These are phyloP conservation scores for Channa maculata DNA, from an alignment of 2,113 vertebrate genomes.

Conservation along the genomic window DNA sequence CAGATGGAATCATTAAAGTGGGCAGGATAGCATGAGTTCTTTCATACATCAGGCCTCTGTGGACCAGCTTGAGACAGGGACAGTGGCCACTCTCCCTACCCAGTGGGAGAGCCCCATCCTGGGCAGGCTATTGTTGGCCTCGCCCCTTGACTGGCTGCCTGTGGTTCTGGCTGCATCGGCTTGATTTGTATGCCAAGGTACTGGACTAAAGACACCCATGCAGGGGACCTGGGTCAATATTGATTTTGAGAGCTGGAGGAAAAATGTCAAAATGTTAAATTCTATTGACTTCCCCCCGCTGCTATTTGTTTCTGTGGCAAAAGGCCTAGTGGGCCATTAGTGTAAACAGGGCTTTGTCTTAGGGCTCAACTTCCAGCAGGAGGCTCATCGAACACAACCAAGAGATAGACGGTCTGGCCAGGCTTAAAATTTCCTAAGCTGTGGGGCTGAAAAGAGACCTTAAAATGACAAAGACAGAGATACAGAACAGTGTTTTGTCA, in stretches of 20 bases:
- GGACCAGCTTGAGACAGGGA: conserved; percentile 80
- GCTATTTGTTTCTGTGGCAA: conserved; percentile 85
- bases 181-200: conserved; percentile 84
- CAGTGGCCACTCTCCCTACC: conserved; percentile 73
- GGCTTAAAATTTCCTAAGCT: conserved; percentile 73
- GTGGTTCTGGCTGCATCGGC: conserved; percentile 77
- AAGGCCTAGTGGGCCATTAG: conserved; percentile 84
- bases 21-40: conserved; percentile 75
- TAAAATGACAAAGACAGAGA: conserved; percentile 70
- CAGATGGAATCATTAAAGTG: conserved; percentile 76
- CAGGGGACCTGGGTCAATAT: conserved; percentile 86
- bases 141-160: conserved; percentile 80
- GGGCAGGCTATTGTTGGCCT: conserved; percentile 77
- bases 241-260: conserved; percentile 86
- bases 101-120: conserved; percentile 76
- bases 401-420: conserved; percentile 79
- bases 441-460: conserved; percentile 68
- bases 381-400: conserved; percentile 77
- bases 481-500: conserved; percentile 58
- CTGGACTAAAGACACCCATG: conserved; percentile 82
- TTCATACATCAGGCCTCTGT: conserved; percentile 74
- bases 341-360: conserved; percentile 91
- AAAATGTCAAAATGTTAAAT: conserved; percentile 86
- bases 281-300: conserved; percentile 80
- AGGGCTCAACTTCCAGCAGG: conserved; percentile 80